Evolutionary conservation across 2,113 vertebrate species (phyloP).

Genomic region (Mola mola): DNA sequence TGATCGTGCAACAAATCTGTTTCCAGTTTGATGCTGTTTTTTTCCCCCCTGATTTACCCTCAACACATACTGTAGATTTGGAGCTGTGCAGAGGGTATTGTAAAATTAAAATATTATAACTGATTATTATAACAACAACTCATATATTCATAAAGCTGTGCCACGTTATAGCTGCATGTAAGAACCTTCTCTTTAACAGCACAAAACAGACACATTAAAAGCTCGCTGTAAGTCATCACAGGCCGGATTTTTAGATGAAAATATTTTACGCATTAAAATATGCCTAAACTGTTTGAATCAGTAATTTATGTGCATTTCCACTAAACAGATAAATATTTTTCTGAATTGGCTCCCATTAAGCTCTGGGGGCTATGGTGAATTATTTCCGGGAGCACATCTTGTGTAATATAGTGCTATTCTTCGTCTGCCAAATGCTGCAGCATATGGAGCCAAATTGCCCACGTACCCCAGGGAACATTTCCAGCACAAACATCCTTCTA

Average conservation of each 20-base stretch:
- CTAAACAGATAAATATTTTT: conserved; percentile 58
- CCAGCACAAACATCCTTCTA: conserved; percentile 55
- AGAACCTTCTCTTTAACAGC: too few relatives aligned
- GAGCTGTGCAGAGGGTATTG: conserved; percentile 4
- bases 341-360: conserved; percentile 41
- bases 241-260: conserved; percentile 14
- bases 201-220: too few relatives aligned
- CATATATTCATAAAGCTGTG: background rate
- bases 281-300: conserved; percentile 22
- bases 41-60: background rate
- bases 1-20: too few relatives aligned
- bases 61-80: background rate
- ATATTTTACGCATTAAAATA: conserved; percentile 32
- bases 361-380: conserved; percentile 39
- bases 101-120: too few relatives aligned
- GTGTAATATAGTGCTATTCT: conserved; percentile 49
- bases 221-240: too few relatives aligned
- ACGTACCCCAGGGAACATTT: conserved; percentile 59
- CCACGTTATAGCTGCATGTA: background rate
- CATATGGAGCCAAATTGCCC: conserved; percentile 75
- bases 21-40: background rate
- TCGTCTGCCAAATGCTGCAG: conserved; percentile 72
- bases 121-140: too few relatives aligned
- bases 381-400: conserved; percentile 60
- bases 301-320: conserved; percentile 35